phyloP scores from a whole-genome alignment of 2,797 vertebrate genomes.

The Epinephelus coioides region DNA sequence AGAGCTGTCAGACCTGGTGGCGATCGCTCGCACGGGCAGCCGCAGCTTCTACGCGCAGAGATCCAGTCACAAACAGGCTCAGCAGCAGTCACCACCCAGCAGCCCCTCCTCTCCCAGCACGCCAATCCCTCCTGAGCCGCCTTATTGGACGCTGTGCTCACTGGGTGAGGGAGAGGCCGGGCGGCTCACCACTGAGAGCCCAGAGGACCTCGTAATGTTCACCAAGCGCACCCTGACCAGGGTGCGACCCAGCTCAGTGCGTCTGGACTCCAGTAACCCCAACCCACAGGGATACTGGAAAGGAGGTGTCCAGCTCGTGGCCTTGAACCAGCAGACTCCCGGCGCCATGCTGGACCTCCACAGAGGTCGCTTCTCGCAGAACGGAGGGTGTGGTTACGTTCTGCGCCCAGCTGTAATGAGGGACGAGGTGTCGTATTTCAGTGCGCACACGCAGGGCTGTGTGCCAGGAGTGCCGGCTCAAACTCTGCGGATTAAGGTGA shows the following conservation, averaged over 20 bases:
- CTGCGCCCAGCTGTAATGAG: conserved; percentile 95
- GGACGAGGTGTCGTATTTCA: conserved; percentile 97
- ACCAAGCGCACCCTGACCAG: conserved; percentile 95
- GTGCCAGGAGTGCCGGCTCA: conserved; percentile 96
- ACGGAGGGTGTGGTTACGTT: conserved; percentile 95
- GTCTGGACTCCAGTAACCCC: conserved; percentile 97
- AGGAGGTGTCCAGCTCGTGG: conserved; percentile 97
- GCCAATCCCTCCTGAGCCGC: conserved; percentile 69
- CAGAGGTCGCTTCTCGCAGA: conserved; percentile 96
- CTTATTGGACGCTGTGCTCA: conserved; percentile 93
- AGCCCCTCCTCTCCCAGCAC: conserved; percentile 82
- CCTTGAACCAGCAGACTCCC: conserved; percentile 97
- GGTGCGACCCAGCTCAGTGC: conserved; percentile 94
- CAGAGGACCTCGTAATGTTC: conserved; percentile 96
- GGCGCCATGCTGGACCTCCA: conserved; percentile 98
- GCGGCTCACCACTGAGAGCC: conserved; percentile 93
- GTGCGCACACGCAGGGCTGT: conserved; percentile 95
- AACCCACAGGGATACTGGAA: conserved; percentile 99
- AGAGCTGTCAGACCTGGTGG: conserved; percentile 94
- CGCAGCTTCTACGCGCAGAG: conserved; percentile 85
- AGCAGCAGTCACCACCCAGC: conserved; percentile 81
- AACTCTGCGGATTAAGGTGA: conserved; percentile 92
- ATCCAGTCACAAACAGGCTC: conserved; percentile 66
- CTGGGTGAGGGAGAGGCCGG: conserved; percentile 95
- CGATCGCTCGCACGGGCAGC: conserved; percentile 83